Conservation (phyloP, 2,797 vertebrate species). For the Sylvilagus floridanus region DNA sequence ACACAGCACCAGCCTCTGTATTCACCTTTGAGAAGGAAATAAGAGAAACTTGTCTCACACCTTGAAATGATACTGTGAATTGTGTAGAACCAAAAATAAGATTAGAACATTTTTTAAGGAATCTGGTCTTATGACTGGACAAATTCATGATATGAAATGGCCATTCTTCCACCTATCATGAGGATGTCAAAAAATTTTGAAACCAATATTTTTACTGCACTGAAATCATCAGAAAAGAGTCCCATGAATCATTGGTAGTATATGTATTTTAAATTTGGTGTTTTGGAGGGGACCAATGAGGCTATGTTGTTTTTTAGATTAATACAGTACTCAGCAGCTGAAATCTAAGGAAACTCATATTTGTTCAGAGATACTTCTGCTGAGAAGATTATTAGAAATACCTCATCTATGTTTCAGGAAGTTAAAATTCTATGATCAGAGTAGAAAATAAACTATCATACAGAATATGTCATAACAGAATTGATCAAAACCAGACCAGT, state of each 20-base stretch:
- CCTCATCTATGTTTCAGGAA: constrained; percentile 21
- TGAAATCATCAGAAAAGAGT: constrained; percentile 8
- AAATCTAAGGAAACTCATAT: constrained; percentile 48
- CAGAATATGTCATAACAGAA: constrained; percentile 1
- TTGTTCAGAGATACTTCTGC: background rate
- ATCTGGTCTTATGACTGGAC: background rate
- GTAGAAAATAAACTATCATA: constrained; percentile 21
- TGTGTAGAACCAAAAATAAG: constrained; percentile 28
- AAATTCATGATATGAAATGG: constrained; percentile 13
- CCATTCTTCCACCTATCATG: background rate
- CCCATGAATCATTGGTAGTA: background rate
- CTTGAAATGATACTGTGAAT: background rate
- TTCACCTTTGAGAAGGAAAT: background rate
- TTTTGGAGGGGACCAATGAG: background rate
- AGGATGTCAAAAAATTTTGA: background rate
- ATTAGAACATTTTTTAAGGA: constrained; percentile 18
- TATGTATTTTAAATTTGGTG: background rate
- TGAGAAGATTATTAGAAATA: constrained; percentile 6
- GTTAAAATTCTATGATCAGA: constrained; percentile 21
- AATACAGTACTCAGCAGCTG: background rate
- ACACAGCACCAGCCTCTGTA: background rate
- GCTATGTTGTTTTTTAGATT: constrained; percentile 30
- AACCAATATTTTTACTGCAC: background rate
- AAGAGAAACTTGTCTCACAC: background rate
- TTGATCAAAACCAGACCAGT: too few relatives aligned